Base-by-base conservation (phyloP, 2,888 invertebrate genomes). In the Tetramorium bicarinatum region DNA sequence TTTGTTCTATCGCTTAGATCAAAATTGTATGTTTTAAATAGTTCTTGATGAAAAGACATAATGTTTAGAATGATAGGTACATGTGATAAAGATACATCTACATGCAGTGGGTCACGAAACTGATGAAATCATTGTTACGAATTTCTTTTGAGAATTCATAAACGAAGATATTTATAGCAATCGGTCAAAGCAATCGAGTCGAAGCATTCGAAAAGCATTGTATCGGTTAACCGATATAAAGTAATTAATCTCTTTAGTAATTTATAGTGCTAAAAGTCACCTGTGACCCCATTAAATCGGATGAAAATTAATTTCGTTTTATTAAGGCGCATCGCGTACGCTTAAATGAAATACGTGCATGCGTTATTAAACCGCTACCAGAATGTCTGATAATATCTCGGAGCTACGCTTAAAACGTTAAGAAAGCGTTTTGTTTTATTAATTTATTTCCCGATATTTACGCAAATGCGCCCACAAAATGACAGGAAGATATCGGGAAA, bases 291-390 rank as follows among this genome's bases (percentile, higher is more conserved):
- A 59, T 49, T 29, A 38, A 80, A 79, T 71, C 49, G 72, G 56
- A 21, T 21, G 59, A 59, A 71, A 71, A 77, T 77, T 67, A 67
- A 80, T 80, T 47, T 38, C 47, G 18, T 79, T 72, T 79, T 56
- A 80, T 80, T 72, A 72, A 80, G 21, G 59, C 34, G 47, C 59
- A 59, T 80, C 59, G 72, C 79, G 47, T 59, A 72, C 47, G 72
- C 47, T 71, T 59, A 72, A 72, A 80, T 80, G 79, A 80, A 80
- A 80, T 80, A 80, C 59, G 79, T 80, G 72, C 72, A 47, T 80
- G 59, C 72, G 72, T 80, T 80, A 80, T 80, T 80, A 80, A 80
- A 80, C 59, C 72, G 2, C 72, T 34, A 29, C 18, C 34, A 41
- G 44, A 71, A 71, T 79, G 71, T 34, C 13, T 59, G 38, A 80